Evolutionary conservation across 2,888 invertebrate species (phyloP), one percentile per base, ranked within the genome.

Genomic region (Leptinotarsa juncta): DNA sequence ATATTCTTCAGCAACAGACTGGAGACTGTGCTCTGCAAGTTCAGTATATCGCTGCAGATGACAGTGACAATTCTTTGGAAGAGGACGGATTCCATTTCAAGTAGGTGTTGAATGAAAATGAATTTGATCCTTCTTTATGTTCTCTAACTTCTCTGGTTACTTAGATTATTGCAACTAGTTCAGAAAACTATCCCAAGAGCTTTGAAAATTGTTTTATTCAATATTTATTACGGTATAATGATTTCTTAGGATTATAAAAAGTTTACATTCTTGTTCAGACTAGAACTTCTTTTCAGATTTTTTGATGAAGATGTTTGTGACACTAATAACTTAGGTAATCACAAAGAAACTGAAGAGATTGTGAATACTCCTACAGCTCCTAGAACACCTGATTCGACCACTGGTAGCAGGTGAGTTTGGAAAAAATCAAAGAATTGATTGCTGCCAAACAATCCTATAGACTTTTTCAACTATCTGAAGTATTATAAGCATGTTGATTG

Each of bases 21-120:
- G 94, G 94, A 15, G 93, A 93, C 85, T 93, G 95, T 82, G 91
- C 92, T 66, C 89, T 95, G 78, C 93, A 94, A 85, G 94, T 95
- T 69, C 93, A 95, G 86, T 95, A 93, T 86, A 92, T 95, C 72
- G 92, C 92, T 3, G 92, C 90, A 73, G 92, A 90, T 86, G 91
- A 89, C 73, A 94, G 95, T 81, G 95, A 95, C 84, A 89, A 89
- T 79, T 92, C 92, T 77, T 88, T 91, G 66, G 89, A 91, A 73
- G 91, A 91, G 18, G 92, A 93, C 78, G 88, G 89, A 48, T 88
- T 89, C 79, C 88, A 89, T 82, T 89, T 89, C 81, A 88, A 89
- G 90, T 90, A 81, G 79, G 81, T 76, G 51, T 4, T n/a, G 3
- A 42, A 42, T 42, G 1, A 10, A 42, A 42, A 42, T 42, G 10